These are phyloP conservation scores for Apodemus sylvaticus DNA, from an alignment of 2,113 vertebrate species.

Conservation along the genomic window DNA sequence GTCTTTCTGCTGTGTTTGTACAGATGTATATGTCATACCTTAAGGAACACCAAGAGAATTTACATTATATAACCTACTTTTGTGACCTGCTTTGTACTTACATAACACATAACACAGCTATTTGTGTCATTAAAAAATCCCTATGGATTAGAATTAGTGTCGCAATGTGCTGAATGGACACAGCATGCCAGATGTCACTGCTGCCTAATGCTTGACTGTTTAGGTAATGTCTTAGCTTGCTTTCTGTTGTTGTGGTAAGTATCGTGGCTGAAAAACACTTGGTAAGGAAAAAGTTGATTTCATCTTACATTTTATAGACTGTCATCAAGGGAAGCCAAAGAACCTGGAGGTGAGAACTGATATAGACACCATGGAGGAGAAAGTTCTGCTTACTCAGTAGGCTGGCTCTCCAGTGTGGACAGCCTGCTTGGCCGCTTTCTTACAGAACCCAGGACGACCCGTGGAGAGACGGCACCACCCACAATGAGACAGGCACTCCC, in stretches of 20 bases:
- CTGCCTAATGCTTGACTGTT: neutral
- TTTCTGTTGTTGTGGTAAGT: neutral
- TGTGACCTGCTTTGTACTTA: slow-evolving; percentile 21
- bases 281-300: neutral
- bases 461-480: neutral
- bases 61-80: slow-evolving; percentile 13
- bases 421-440: too few species aligned
- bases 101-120: neutral
- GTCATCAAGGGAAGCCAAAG: neutral
- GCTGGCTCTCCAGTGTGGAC: neutral
- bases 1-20: neutral
- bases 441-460: neutral
- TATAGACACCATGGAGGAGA: neutral
- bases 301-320: neutral
- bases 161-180: neutral
- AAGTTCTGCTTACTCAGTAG: neutral
- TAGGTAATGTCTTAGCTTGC: neutral
- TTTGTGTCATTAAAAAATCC: slow-evolving; percentile 32
- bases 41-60: neutral
- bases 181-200: neutral
- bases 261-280: neutral
- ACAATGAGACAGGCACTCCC: neutral
- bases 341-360: neutral
- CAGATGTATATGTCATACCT: neutral
- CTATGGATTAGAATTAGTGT: neutral